Conservation (phyloP, 2,113 vertebrate genomes). For the Probosciger aterrimus region DNA sequence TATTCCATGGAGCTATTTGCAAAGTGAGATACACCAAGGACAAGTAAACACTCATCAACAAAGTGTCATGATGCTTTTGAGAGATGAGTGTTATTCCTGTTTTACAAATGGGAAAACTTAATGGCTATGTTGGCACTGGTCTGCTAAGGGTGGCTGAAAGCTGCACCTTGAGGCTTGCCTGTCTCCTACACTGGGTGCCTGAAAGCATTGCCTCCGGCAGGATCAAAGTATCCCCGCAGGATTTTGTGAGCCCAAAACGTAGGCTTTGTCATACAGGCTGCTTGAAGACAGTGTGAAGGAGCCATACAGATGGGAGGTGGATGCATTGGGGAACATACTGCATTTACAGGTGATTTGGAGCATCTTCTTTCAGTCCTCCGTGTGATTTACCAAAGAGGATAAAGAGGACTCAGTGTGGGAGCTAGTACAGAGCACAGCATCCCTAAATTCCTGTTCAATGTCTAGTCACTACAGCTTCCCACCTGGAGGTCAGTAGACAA, state of each 20-base stretch:
- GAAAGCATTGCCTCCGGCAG: background rate
- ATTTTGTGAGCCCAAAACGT: background rate
- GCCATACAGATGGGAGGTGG: background rate
- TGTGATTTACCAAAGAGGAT: background rate
- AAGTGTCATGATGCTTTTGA: background rate
- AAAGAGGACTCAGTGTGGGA: background rate
- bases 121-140: background rate
- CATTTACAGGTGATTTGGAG: background rate
- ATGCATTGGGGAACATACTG: background rate
- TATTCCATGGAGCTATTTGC: background rate
- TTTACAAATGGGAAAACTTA: background rate
- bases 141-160: background rate
- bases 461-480: background rate
- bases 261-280: background rate
- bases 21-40: background rate
- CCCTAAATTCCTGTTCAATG: background rate
- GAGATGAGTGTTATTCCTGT: background rate
- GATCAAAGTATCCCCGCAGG: background rate
- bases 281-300: background rate
- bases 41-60: background rate
- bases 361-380: background rate
- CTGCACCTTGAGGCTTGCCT: background rate
- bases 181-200: background rate
- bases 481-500: background rate
- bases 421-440: background rate